Percentiles rank a stretch among this genome's conserved stretches.
phyloP scores from a whole-genome alignment of 2,797 vertebrate species.

The Syngnathus acus region DNA sequence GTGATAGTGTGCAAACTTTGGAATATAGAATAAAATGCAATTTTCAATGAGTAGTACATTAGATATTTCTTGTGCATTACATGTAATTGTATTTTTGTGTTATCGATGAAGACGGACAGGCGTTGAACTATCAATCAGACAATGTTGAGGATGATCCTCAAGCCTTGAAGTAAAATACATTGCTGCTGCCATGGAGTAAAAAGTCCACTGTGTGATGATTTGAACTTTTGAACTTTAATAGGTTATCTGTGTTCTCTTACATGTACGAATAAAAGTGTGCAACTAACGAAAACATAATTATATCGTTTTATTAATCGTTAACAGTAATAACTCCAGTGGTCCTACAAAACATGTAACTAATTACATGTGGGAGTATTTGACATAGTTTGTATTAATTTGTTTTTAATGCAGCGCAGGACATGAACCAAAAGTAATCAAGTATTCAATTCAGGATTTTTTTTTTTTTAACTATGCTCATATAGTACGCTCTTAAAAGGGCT shows the following conservation, averaged over 20 bases:
- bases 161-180: not conserved
- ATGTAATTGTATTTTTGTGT: not conserved
- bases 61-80: not conserved
- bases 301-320: not conserved
- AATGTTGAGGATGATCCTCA: not conserved
- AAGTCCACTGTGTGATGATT: not conserved
- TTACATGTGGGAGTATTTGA: not conserved
- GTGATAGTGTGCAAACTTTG: not conserved
- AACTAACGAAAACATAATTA: not conserved
- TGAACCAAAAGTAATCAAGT: not conserved
- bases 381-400: too few species aligned
- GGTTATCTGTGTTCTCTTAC: not conserved
- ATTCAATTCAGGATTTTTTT: not conserved
- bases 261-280: not conserved
- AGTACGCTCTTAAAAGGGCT: too few species aligned
- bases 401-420: too few species aligned
- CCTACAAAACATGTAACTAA: too few species aligned
- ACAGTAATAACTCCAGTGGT: not conserved
- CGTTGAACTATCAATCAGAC: not conserved
- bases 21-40: not conserved
- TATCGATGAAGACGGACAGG: not conserved
- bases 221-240: not conserved
- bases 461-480: too few species aligned
- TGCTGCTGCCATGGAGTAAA: not conserved
- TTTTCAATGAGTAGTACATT: not conserved